A percentile compares a stretch with the other conserved stretches of the same genome.
These are phyloP conservation scores for Megaceryle alcyon DNA, from an alignment of 2,797 vertebrate species.

Conservation along the genomic window DNA sequence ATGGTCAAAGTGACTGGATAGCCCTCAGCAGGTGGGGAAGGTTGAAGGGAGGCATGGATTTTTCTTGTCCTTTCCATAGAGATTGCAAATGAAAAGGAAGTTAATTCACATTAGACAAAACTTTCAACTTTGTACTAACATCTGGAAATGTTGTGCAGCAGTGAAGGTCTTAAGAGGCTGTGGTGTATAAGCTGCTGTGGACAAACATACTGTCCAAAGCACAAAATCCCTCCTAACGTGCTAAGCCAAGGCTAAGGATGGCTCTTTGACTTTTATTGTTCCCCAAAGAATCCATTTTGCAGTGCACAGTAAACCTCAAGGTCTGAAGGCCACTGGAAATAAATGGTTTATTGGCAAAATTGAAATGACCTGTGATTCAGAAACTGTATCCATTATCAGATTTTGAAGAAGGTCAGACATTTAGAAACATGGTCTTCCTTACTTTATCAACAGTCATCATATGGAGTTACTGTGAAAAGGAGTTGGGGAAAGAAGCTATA, in stretches of 20 bases:
- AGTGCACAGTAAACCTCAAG: neutral
- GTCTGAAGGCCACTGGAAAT: constrained; percentile 47
- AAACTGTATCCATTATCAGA: constrained; percentile 50
- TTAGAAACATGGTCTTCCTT: constrained; percentile 23
- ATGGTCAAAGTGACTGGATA: neutral
- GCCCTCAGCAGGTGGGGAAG: neutral
- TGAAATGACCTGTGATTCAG: constrained; percentile 50
- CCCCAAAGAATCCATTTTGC: constrained; percentile 15
- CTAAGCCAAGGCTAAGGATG: constrained; percentile 2
- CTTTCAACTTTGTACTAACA: neutral
- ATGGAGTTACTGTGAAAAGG: neutral
- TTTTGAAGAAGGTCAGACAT: constrained; percentile 57
- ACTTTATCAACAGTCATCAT: constrained; percentile 50
- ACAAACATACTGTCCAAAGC: neutral
- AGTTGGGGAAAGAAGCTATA: neutral
- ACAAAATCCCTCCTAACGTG: neutral
- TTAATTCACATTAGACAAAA: neutral
- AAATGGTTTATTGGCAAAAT: constrained; percentile 52
- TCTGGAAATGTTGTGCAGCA: neutral
- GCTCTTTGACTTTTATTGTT: neutral
- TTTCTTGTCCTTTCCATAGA: neutral
- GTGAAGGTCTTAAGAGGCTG: neutral
- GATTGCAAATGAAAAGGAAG: neutral
- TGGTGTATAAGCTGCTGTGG: neutral
- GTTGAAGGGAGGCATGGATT: neutral